Evolutionary conservation across 2,113 vertebrate genomes (phyloP), one percentile per base, ranked within the genome.

Genomic region (Sminthopsis crassicaudata): DNA sequence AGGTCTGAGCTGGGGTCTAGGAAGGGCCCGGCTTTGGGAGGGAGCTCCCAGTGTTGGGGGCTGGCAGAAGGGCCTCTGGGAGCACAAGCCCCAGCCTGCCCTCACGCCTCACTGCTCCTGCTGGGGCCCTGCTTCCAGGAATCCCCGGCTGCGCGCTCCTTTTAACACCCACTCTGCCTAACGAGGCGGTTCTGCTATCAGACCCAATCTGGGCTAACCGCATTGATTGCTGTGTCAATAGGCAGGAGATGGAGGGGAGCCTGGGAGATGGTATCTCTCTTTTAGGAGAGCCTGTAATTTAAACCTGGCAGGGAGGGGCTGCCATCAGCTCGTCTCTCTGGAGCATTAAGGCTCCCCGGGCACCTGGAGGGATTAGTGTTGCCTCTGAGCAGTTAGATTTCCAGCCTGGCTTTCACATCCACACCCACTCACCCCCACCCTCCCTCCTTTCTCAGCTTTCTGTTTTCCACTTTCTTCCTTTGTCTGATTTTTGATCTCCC

Each of bases 161-260:
- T 84, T 84, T 84, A 84, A 84, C 67, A 84, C 67, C 67, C 67
- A 84, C 67, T 84, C 67, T 84, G 67, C 67, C 67, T 84, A 84
- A 84, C n/a, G 42, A 84, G 67, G n/a, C n/a, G 42, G 23, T 84
- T 42, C n/a, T 84, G 67, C 67, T 84, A 84, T 84, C 67, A 84
- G n/a, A 5, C 67, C 67, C 67, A 42, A 84, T 84, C 67, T 84
- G 67, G 97, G 96, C 92, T 95, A n/a, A 3, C 91, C 96, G 90
- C 98, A 96, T 93, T 96, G 96, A 98, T 95, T 96, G 97, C 95
- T 97, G 11, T 36, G 97, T 98, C 97, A 98, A 97, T 97, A 97
- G 97, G 51, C 52, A 46, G 52, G 90, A 91, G 27, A 91, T 53
- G 90, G 27, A n/a, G 55, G 90, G 52, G 96, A 95, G 94, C 97